A percentile compares a stretch with the other conserved stretches of the same genome.
These are phyloP conservation scores for Oreochromis grahami DNA, from an alignment of 2,797 vertebrate genomes.

Conservation along the genomic window DNA sequence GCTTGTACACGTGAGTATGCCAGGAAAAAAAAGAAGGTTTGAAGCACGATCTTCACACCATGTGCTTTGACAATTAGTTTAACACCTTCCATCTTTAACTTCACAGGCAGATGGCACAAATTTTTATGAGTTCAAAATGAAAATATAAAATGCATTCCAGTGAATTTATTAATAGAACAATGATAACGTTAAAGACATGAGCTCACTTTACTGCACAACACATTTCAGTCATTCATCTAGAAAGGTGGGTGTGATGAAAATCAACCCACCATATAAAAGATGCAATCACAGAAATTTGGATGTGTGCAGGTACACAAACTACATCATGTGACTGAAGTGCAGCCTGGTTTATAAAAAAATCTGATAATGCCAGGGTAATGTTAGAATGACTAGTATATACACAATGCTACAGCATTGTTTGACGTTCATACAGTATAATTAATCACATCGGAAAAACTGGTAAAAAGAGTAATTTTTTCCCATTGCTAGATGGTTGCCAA, in stretches of 20 bases:
- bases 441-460: background rate
- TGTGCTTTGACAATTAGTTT: background rate
- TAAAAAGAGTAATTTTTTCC: background rate
- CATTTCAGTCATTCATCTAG: background rate
- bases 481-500: background rate
- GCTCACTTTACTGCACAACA: background rate
- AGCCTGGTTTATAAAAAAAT: background rate
- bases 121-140: background rate
- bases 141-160: background rate
- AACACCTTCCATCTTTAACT: background rate
- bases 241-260: background rate
- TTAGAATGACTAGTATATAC: background rate
- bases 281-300: background rate
- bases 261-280: background rate
- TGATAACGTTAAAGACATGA: background rate
- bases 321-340: background rate
- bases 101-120: background rate
- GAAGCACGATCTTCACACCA: background rate
- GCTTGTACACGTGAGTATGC: constrained; percentile 86
- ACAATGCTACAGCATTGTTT: background rate
- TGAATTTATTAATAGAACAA: background rate
- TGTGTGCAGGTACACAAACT: background rate
- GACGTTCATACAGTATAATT: background rate
- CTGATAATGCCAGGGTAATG: background rate
- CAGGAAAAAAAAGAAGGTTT: background rate